Percentiles rank a stretch among this genome's conserved stretches.
Conservation (phyloP, 2,888 invertebrate species). For the Lepidocyrtinus sp. region DNA sequence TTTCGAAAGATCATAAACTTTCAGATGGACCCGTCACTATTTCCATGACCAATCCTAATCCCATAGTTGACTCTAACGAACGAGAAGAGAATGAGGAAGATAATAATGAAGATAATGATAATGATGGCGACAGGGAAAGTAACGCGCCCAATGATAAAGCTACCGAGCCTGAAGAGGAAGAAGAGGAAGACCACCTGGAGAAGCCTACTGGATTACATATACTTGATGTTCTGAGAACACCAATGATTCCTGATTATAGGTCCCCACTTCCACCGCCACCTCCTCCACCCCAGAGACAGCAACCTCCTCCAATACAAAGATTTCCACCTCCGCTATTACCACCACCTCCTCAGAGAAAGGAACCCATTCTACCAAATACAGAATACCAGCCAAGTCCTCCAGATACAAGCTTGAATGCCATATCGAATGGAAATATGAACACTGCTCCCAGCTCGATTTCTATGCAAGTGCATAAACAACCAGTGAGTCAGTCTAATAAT, state of each 20-base stretch:
- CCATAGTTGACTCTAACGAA: constrained; percentile 43
- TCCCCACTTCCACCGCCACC: constrained; percentile 25
- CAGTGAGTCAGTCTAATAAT: too few species aligned
- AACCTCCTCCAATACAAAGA: too few species aligned
- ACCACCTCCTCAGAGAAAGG: too few species aligned
- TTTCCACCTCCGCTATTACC: constrained; percentile 3
- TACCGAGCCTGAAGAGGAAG: neutral
- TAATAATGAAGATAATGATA: neutral
- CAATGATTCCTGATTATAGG: constrained; percentile 54
- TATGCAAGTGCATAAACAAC: too few species aligned
- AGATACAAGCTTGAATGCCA: too few species aligned
- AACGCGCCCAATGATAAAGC: neutral
- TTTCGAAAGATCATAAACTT: neutral
- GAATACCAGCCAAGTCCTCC: too few species aligned
- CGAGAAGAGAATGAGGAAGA: neutral
- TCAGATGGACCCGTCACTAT: constrained; percentile 29
- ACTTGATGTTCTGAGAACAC: constrained; percentile 47
- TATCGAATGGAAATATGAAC: neutral
- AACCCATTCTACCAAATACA: constrained; percentile 24
- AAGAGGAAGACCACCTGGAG: neutral
- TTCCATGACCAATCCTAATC: constrained; percentile 44
- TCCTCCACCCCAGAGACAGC: too few species aligned
- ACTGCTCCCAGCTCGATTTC: too few species aligned
- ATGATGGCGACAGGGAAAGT: neutral
- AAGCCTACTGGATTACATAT: constrained; percentile 41